phyloP scores from a whole-genome alignment of 2,797 vertebrate species.

The Notamacropus eugenii region DNA sequence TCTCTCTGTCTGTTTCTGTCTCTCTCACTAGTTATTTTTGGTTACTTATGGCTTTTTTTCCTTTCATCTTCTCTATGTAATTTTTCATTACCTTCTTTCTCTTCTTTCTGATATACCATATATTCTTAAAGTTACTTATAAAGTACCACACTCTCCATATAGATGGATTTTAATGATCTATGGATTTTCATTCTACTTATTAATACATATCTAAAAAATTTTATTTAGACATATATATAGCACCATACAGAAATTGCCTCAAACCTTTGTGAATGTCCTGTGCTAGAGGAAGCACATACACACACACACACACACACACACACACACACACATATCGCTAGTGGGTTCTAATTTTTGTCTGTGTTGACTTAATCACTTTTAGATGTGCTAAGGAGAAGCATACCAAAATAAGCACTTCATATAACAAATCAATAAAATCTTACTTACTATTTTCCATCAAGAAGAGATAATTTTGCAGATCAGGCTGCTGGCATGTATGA shows the following conservation, averaged over 20 bases:
- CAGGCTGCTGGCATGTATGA: background rate
- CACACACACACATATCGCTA: background rate
- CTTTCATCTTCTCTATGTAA: background rate
- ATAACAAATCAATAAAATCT: background rate
- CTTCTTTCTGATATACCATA: background rate
- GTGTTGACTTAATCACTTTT: background rate
- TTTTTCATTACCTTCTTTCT: background rate
- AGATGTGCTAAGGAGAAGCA: background rate
- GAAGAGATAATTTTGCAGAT: background rate
- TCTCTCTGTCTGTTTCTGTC: background rate
- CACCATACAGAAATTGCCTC: background rate
- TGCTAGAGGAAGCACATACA: background rate
- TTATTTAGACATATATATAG: background rate
- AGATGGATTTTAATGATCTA: background rate
- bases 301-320: background rate
- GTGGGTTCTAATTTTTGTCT: background rate
- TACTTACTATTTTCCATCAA: background rate
- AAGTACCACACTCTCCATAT: background rate
- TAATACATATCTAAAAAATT: background rate
- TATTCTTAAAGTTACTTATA: background rate
- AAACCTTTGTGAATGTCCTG: background rate
- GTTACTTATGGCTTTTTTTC: background rate
- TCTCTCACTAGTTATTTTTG: background rate
- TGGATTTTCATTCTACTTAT: background rate
- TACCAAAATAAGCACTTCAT: background rate